A percentile compares a stretch with the other conserved stretches of the same genome.
Conservation (phyloP, 2,888 invertebrate species). For the Rosalia funebris region DNA sequence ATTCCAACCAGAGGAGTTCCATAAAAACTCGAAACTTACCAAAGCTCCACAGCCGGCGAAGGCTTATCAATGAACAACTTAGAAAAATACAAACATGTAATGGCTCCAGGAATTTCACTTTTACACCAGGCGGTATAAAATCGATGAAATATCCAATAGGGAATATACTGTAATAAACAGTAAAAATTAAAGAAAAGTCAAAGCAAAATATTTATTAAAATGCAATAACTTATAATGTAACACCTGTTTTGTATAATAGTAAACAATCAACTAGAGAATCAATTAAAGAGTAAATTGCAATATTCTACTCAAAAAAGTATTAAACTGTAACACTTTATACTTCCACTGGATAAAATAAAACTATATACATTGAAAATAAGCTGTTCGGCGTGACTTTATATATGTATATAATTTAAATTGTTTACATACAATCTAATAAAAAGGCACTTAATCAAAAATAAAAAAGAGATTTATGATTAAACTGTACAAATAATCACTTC, state of each 20-base stretch:
- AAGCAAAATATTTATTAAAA: conserved; percentile 43
- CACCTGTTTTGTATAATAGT: conserved; percentile 32
- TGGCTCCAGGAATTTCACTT: too few relatives aligned
- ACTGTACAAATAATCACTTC: conserved; percentile 57
- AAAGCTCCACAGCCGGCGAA: too few relatives aligned
- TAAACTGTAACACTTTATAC: conserved; percentile 11
- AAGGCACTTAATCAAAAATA: conserved; percentile 60
- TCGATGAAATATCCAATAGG: too few relatives aligned
- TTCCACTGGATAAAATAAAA: conserved; percentile 31
- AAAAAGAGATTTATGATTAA: conserved; percentile 50
- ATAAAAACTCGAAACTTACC: too few relatives aligned
- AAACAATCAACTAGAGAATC: conserved; percentile 31
- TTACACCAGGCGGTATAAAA: too few relatives aligned
- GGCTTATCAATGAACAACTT: too few relatives aligned
- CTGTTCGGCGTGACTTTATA: conserved; percentile 24
- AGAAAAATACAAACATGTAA: too few relatives aligned
- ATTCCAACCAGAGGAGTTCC: too few relatives aligned
- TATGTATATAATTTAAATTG: conserved; percentile 34
- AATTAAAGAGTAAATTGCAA: conserved; percentile 23
- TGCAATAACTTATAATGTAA: conserved; percentile 37
- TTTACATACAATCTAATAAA: conserved; percentile 50
- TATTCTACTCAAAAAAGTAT: conserved; percentile 13
- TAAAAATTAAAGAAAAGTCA: conserved; percentile 13
- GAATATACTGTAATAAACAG: too few relatives aligned
- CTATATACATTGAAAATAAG: conserved; percentile 36